phyloP scores from a whole-genome alignment of 2,888 invertebrate genomes.

The Drosophila nigricruria region DNA sequence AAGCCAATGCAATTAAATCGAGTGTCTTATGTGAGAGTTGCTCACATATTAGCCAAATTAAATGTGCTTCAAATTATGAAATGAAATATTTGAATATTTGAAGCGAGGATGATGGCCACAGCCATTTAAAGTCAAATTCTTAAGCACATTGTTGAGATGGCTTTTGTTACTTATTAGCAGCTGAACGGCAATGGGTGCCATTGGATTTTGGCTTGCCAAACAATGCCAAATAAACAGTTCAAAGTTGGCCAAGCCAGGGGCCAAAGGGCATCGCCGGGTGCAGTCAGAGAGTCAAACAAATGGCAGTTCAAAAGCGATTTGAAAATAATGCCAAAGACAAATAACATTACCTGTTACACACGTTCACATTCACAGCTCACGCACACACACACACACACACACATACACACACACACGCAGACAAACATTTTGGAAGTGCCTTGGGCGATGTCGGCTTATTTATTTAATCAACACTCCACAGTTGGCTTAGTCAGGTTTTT shows the following conservation, averaged over 20 bases:
- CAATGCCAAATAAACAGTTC: slow-evolving; percentile 51
- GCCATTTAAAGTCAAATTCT: slow-evolving; percentile 43
- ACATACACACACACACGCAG: slow-evolving; percentile 21
- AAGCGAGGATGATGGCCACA: slow-evolving; percentile 29
- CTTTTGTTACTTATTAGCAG: slow-evolving; percentile 39
- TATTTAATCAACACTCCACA: slow-evolving; percentile 80
- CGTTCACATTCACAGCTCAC: slow-evolving; percentile 17
- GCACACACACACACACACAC: slow-evolving; percentile 21
- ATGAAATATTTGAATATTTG: slow-evolving; percentile 36
- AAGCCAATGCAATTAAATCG: slow-evolving; percentile 62
- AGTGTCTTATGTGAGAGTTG: slow-evolving; percentile 38
- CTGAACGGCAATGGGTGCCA: neutral
- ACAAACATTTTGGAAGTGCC: slow-evolving; percentile 39
- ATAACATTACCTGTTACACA: slow-evolving; percentile 75
- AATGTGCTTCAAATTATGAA: slow-evolving; percentile 57
- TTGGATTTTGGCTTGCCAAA: neutral
- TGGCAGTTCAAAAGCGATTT: slow-evolving; percentile 76
- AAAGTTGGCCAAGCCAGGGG: slow-evolving; percentile 47
- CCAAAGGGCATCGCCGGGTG: slow-evolving; percentile 46
- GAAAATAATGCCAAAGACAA: slow-evolving; percentile 81
- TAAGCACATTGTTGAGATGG: slow-evolving; percentile 67
- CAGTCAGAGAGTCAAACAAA: slow-evolving; percentile 61
- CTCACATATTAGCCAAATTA: slow-evolving; percentile 59
- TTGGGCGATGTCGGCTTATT: slow-evolving; percentile 72
- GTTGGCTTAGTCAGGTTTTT: slow-evolving; percentile 71